phyloP scores from a whole-genome alignment of 2,888 invertebrate genomes.

The Caenorhabditis sp. region DNA sequence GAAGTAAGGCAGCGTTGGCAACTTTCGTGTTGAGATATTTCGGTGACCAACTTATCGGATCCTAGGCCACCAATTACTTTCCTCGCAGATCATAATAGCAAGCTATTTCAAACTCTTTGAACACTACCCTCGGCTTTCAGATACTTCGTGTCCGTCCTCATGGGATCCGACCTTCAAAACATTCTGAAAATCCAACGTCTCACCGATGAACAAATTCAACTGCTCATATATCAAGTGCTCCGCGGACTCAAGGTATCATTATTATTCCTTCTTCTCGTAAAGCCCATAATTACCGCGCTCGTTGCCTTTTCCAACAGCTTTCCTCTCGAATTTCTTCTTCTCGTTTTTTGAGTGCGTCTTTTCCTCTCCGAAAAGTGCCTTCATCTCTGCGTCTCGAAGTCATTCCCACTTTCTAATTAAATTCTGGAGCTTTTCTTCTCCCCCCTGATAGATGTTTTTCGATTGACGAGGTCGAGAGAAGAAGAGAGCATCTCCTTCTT shows the following conservation, averaged over 20 bases:
- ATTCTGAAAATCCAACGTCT: slow-evolving; percentile 97
- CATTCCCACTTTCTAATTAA: slow-evolving; percentile 55
- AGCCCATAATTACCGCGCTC: neutral
- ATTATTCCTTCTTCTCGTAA: neutral
- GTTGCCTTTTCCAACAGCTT: neutral
- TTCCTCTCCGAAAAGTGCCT: slow-evolving; percentile 19
- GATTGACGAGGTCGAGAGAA: slow-evolving; percentile 39
- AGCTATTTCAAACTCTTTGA: no score
- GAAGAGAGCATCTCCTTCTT: slow-evolving; percentile 22
- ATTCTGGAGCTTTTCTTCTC: slow-evolving; percentile 31
- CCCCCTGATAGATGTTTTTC: slow-evolving; percentile 54
- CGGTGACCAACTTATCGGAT: no score
- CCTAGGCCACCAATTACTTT: no score
- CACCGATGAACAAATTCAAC: slow-evolving; percentile 98
- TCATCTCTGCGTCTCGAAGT: slow-evolving; percentile 13
- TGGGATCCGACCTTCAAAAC: slow-evolving; percentile 99
- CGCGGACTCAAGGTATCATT: slow-evolving; percentile 90
- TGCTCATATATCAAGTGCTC: slow-evolving; percentile 97
- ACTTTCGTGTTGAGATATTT: no score
- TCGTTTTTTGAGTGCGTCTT: neutral
- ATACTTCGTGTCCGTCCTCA: slow-evolving; percentile 96
- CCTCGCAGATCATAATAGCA: no score
- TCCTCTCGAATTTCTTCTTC: slow-evolving; percentile 49
- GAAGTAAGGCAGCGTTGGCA: no score
- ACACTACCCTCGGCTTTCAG: slow-evolving; percentile 84